These are phyloP conservation scores for Chunga burmeisteri DNA, from an alignment of 2,113 vertebrate species.

Conservation along the genomic window DNA sequence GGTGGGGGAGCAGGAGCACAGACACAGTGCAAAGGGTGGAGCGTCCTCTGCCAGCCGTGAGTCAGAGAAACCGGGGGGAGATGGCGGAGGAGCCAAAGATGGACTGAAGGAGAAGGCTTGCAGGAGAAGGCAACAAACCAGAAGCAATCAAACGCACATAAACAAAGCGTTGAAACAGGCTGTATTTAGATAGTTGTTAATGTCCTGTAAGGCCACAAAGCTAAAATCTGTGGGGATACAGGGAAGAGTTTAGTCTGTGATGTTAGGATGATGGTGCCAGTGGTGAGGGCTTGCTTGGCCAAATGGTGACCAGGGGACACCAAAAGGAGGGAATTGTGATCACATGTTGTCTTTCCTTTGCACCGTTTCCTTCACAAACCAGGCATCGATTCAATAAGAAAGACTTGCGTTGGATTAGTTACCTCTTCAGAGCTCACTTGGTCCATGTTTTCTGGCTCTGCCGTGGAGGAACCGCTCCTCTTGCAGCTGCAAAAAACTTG, in stretches of 20 bases:
- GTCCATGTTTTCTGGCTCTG: not conserved
- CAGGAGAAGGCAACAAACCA: not conserved
- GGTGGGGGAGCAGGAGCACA: not conserved
- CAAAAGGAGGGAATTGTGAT: not conserved
- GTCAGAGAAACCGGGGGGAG: not conserved
- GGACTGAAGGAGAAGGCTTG: not conserved
- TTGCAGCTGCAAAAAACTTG: not conserved
- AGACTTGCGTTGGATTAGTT: not conserved
- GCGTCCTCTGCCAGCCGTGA: not conserved
- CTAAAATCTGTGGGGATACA: not conserved
- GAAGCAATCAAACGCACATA: not conserved
- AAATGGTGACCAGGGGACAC: not conserved
- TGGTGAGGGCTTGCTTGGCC: not conserved
- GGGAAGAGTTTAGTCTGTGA: not conserved
- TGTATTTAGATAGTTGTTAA: not conserved
- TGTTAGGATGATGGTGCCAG: not conserved
- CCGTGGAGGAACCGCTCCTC: fast-evolving
- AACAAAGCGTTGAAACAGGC: not conserved
- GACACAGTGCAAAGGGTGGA: not conserved
- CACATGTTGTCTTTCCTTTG: fast-evolving
- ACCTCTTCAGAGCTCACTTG: not conserved
- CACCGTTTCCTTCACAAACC: not conserved
- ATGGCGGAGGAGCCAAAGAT: not conserved
- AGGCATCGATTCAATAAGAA: not conserved
- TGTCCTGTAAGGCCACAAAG: not conserved